phyloP scores from a whole-genome alignment of 2,797 vertebrate species.

The Lagocephalus sceleratus region DNA sequence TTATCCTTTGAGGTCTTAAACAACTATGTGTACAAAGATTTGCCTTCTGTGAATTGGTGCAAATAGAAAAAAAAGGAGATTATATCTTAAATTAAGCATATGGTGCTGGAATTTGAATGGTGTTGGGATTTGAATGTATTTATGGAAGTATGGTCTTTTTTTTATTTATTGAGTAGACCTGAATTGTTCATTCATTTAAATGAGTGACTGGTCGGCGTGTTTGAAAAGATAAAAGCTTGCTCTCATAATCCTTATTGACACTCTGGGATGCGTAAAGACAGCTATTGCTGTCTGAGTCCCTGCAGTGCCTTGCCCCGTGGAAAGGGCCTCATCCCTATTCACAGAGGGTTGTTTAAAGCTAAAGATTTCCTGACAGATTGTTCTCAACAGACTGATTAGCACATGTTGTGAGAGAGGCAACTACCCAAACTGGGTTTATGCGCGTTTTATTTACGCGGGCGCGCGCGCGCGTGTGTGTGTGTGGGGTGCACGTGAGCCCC shows the following conservation, averaged over 20 bases:
- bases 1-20: constrained; percentile 80
- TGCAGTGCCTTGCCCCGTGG: constrained; percentile 67
- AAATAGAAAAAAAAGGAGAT: constrained; percentile 76
- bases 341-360: constrained; percentile 73
- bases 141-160: constrained; percentile 70
- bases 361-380: constrained; percentile 84
- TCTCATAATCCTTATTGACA: constrained; percentile 85
- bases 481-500: constrained; percentile 16
- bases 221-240: constrained; percentile 81
- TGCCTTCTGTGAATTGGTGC: constrained; percentile 70
- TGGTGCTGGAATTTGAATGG: constrained; percentile 77
- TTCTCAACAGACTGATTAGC: constrained; percentile 80
- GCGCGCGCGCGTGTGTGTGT: constrained; percentile 20
- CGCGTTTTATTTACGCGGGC: constrained; percentile 19
- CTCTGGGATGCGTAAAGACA: constrained; percentile 75
- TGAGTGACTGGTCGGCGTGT: constrained; percentile 80
- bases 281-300: constrained; percentile 74
- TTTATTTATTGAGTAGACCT: constrained; percentile 76
- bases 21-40: constrained; percentile 78
- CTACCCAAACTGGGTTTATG: constrained; percentile 54
- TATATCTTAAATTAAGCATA: constrained; percentile 80
- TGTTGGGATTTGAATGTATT: constrained; percentile 81
- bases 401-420: constrained; percentile 70
- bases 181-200: constrained; percentile 81
- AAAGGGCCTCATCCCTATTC: constrained; percentile 73